These are phyloP conservation scores for Pseudorectes ferrugineus DNA, from an alignment of 2,113 vertebrate genomes.

Conservation along the genomic window DNA sequence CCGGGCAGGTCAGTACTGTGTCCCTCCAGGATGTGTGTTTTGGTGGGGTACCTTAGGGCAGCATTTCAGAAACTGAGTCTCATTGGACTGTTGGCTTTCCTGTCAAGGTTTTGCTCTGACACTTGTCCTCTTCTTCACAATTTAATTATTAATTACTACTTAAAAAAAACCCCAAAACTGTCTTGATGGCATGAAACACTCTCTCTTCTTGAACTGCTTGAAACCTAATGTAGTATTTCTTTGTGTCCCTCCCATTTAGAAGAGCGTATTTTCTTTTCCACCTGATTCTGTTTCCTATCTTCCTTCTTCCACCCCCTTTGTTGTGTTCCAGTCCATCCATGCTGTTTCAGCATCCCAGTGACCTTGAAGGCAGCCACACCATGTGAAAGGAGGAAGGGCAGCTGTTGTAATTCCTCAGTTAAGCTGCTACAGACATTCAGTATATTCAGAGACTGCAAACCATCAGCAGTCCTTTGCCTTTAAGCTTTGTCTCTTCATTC, in stretches of 20 bases:
- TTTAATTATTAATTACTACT: neutral
- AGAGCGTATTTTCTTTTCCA: neutral
- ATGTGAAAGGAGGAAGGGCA: neutral
- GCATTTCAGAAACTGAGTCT: neutral
- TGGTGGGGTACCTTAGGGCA: neutral
- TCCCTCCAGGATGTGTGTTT: neutral
- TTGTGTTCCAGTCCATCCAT: neutral
- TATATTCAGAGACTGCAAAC: neutral
- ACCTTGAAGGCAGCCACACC: neutral
- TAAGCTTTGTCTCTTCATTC: neutral
- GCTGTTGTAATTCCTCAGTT: neutral
- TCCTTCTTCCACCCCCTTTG: neutral
- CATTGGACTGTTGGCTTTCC: neutral
- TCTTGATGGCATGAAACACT: neutral
- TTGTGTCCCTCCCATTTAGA: neutral
- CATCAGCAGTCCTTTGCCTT: neutral
- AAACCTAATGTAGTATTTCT: neutral
- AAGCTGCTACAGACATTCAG: neutral
- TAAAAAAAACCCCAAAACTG: neutral
- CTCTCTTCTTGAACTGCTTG: neutral
- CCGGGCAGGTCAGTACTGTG: neutral
- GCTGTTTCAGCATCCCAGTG: neutral
- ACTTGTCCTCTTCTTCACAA: neutral
- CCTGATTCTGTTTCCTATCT: neutral
- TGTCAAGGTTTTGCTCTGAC: neutral